Base-by-base conservation (phyloP, 2,888 invertebrate genomes). In the Agapostemon virescens region DNA sequence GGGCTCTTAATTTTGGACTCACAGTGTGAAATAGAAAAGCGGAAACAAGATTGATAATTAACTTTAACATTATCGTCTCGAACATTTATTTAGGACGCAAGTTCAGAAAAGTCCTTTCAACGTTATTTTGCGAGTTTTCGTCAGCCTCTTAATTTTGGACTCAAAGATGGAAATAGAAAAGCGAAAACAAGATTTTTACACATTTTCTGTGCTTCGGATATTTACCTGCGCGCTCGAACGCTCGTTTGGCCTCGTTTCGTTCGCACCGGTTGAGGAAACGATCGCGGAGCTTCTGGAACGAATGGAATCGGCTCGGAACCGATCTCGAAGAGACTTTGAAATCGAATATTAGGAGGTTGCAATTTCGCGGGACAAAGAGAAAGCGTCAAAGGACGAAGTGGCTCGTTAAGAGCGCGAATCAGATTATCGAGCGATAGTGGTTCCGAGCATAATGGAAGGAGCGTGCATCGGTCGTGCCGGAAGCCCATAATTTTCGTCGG, bases 401-500 rank as follows among this genome's bases (percentile, higher is more conserved):
- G n/a, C 49, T 49, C 11, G 49, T 49, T 26, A 26, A 15, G 26
- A 26, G 23, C 55, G 55, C 23, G 26, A 55, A 55, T 55, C 55
- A 26, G 55, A 55, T 55, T 55, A 55, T 55, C 55, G 55, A 55
- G 23, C 23, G 55, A 15, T 55, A 26, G 49, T n/a, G n/a, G 52
- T n/a, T n/a, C 7, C 58, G 15, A 26, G 61, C 1, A 66, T 30
- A 69, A 78, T 45, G 23, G 64, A 5, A n/a, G 40, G 20, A 69
- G 49, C 74, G 61, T 13, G 52, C 30, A 11, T 7, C 17, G 30
- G 1, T 11, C 42, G 55, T 33, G 15, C 30, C 67, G 63, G 61
- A 68, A 68, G 30, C 23, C 36, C 23, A 42, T 63, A 63, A 72
- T 78, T 72, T 78, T 58, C 49, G 23, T 11, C 38, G 23, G 72